phyloP scores from a whole-genome alignment of 2,888 invertebrate species.

The Torymus aiolomorphi region DNA sequence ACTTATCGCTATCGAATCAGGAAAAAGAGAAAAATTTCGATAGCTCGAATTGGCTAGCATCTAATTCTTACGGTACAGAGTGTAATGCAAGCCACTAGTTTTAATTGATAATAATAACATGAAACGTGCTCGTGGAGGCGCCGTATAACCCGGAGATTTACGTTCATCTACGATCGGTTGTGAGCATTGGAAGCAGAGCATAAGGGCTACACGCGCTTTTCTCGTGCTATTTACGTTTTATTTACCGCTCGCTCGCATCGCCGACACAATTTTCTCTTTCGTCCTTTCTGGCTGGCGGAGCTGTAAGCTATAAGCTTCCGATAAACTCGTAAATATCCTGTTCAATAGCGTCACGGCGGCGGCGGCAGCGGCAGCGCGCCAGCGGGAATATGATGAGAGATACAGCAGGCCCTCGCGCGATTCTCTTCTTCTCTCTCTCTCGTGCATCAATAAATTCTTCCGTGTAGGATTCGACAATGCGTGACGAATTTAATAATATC shows the following conservation, averaged over 20 bases:
- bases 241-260: constrained; percentile 47
- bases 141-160: constrained; percentile 55
- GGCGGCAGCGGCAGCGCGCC: constrained; percentile 36
- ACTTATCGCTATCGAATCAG: no score
- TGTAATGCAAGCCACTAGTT: background rate
- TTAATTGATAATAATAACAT: constrained; percentile 54
- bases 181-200: background rate
- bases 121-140: constrained; percentile 37
- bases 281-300: no score
- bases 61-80: no score
- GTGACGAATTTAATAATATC: constrained; percentile 62
- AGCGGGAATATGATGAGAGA: constrained; percentile 32
- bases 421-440: background rate
- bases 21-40: no score
- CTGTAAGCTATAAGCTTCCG: constrained; percentile 49
- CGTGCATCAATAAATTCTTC: constrained; percentile 61
- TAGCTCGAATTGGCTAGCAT: no score
- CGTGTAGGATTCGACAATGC: constrained; percentile 60
- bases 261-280: no score
- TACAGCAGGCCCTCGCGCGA: background rate
- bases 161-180: background rate
- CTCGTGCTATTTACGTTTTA: constrained; percentile 49
- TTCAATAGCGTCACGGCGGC: constrained; percentile 42
- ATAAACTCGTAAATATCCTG: constrained; percentile 55
- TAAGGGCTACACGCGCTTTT: background rate